Base-by-base conservation (phyloP, 37 sponge, comb jelly and placozoan genomes). In the Eunapius fragilis region DNA sequence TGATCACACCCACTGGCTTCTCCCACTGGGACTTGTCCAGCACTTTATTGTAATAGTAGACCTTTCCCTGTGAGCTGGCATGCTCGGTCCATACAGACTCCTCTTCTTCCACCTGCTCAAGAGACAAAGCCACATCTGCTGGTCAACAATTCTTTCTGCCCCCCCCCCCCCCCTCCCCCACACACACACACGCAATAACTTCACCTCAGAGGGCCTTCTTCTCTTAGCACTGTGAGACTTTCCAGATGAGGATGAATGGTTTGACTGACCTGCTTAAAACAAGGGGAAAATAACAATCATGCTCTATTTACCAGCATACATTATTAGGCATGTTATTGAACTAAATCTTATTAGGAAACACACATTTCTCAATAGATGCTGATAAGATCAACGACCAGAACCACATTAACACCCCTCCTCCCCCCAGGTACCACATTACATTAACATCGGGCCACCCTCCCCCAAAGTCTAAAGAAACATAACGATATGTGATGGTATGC, bases 11-110 rank as follows among this genome's bases (percentile, higher is more conserved):
- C 30, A 69, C 84, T 24, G 92, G 95, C 35, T 68, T 88, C 68
- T 91, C 92, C 95, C 95, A 94, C 38, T 91, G 95, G 36, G 95
- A 94, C 71, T 88, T 88, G 41, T 88, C 92, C 67, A 83, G 70
- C 27, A 31, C 73, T 72, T 91, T 88, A 80, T 94, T 94, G 86
- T 94, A 94, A 75, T 80, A 94, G 76, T 94, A 94, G 1, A 86
- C 47, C 2, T 92, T 75, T 2, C 95, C 95, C n/a, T 85, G 81
- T 4, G 95, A 94, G 70, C 82, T 81, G 74, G 70, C 76, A 67
- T 94, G 95, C 48, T 91, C 95, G 1, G 91, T 91, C 95, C 95
- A 94, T 2, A 84, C 80, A 69, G 73, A 79, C 37, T 89, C 91
- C 26, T 90, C 86, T 17, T 80, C 85, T 17, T 58, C 58, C 67